These are phyloP conservation scores for Stenchaetothrips biformis DNA, from an alignment of 2,888 invertebrate genomes.

Conservation along the genomic window DNA sequence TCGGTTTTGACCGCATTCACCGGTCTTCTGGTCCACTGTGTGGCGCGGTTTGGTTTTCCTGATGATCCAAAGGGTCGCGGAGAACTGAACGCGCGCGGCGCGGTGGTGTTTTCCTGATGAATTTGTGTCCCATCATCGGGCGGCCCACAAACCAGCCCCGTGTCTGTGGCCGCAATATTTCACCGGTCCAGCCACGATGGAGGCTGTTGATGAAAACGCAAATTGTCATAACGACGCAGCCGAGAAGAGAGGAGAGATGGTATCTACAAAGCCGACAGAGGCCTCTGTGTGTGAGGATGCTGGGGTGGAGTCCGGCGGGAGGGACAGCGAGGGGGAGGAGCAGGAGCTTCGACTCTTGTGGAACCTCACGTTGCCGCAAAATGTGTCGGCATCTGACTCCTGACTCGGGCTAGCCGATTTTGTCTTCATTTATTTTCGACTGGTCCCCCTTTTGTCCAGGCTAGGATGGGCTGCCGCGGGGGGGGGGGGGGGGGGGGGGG, in stretches of 20 bases:
- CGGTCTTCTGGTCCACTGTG: no score
- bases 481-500: background rate
- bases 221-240: slow-evolving; percentile 10
- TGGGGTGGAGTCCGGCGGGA: background rate
- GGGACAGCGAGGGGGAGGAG: background rate
- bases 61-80: no score
- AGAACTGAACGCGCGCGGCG: no score
- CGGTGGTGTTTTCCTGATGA: no score
- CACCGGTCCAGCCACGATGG: no score
- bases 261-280: background rate
- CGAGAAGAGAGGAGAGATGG: background rate
- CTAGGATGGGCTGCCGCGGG: background rate
- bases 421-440: slow-evolving; percentile 22
- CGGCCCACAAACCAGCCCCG: no score
- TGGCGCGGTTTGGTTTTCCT: no score
- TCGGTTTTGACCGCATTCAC: no score
- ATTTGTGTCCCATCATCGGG: no score
- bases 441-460: slow-evolving; percentile 11
- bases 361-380: background rate
- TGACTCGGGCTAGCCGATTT: background rate
- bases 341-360: background rate
- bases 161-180: no score
- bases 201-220: slow-evolving; percentile 18
- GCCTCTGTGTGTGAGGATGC: background rate
- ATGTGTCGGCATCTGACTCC: slow-evolving; percentile 3